These are phyloP conservation scores for Clarias macrocephalus DNA, from an alignment of 2,113 vertebrate species.

Conservation along the genomic window DNA sequence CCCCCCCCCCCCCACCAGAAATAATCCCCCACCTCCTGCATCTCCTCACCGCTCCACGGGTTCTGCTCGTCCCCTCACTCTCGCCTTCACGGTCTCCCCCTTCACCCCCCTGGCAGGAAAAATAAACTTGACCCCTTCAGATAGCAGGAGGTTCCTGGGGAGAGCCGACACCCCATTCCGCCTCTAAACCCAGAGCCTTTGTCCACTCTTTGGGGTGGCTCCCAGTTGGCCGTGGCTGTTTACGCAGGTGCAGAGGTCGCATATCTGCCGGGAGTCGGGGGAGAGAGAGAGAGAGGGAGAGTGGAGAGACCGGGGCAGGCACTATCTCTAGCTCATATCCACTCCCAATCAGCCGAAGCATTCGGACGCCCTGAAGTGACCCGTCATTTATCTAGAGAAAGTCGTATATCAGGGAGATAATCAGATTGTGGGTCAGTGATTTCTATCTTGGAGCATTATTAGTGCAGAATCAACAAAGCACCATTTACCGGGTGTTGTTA, in stretches of 20 bases:
- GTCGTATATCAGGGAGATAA: constrained; percentile 31
- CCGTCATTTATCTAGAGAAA: constrained; percentile 44
- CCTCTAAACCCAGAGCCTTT: constrained; percentile 25
- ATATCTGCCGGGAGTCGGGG: constrained; percentile 32
- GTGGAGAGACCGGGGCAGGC: constrained; percentile 20
- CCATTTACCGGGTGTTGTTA: neutral
- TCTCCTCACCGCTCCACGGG: neutral
- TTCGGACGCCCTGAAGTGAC: constrained; percentile 43
- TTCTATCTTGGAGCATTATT: neutral
- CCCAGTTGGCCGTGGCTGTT: constrained; percentile 49
- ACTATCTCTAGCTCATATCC: constrained; percentile 29
- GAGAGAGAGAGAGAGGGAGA: constrained; percentile 4
- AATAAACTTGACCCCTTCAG: constrained; percentile 74
- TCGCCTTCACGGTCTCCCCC: constrained; percentile 34
- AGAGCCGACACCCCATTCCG: constrained; percentile 58
- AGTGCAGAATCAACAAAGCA: neutral
- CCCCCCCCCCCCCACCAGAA: neutral
- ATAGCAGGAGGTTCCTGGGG: constrained; percentile 58
- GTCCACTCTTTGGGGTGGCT: constrained; percentile 24
- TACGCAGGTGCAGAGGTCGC: constrained; percentile 56
- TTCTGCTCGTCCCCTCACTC: constrained; percentile 18
- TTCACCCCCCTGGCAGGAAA: constrained; percentile 60
- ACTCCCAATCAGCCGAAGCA: constrained; percentile 27
- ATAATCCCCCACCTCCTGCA: constrained; percentile 12
- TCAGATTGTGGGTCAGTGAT: constrained; percentile 12